Base-by-base conservation (phyloP, 2,113 vertebrate species). In the Morone saxatilis region DNA sequence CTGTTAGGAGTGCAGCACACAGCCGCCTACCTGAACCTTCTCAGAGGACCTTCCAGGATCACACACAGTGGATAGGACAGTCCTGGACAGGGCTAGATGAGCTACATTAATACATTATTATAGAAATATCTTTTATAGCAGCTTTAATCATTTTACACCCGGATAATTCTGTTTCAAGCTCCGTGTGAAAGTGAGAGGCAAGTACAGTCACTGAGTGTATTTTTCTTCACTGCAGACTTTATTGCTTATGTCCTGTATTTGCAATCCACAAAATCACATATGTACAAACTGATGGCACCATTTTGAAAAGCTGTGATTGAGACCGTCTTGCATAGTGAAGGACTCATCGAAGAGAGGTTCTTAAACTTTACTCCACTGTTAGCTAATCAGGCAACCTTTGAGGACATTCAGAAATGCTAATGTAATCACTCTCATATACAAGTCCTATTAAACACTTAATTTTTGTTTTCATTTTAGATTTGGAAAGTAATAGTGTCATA, bases 151-250 rank as follows among this genome's bases (percentile, higher is more conserved):
- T 19, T 61, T 38, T 61, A 2, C 22, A 3, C 54, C 48, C 13
- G n/a, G 19, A 47, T 40, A 13, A 6, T 14, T 25, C 25, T 31
- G 38, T 68, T 38, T 25, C 7, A 45, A 13, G 22, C 17, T 38
- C 50, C 17, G 4, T 7, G 69, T 48, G 25, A 31, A 65, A 59
- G 20, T 8, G 5, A 45, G 19, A 74, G 22, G 43, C 9, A 53
- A 67, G 11, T 14, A n/a, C 17, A 41, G 40, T 63, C 65, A 40
- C 31, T 1, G 4, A 10, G 5, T 9, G n/a, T 50, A 2, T 63
- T 68, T 89, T 85, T 86, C 76, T 87, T 84, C 91, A 94, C 91
- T 77, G 89, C 83, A 93, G 90, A 91, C 67, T 90, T 91, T 91
- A 93, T 92, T 88, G 80, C 71, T 88, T 79, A 41, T 86, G 76